phyloP scores from a whole-genome alignment of 2,888 invertebrate genomes.

The Cephus pygmeus region DNA sequence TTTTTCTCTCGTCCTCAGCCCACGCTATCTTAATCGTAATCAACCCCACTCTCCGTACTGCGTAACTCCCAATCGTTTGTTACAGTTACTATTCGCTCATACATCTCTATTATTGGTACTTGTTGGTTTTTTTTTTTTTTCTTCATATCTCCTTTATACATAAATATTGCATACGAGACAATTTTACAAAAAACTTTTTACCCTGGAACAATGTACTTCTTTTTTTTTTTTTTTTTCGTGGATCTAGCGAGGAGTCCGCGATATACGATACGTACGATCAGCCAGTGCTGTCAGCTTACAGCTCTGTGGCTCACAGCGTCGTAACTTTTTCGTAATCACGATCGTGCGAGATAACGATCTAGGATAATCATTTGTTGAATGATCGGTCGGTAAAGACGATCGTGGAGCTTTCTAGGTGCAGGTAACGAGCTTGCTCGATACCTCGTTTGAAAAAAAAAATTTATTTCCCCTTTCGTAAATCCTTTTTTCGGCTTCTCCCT shows the following conservation, averaged over 20 bases:
- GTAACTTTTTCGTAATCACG: background rate
- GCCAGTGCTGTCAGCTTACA: background rate
- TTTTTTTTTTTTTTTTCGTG: slow-evolving; percentile 33
- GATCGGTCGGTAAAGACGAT: background rate
- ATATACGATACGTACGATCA: background rate
- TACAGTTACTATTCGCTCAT: slow-evolving; percentile 12
- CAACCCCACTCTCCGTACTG: slow-evolving; percentile 11
- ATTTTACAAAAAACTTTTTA: slow-evolving; percentile 53
- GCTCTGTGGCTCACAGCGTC: background rate
- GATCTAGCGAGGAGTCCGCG: background rate
- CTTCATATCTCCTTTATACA: slow-evolving; percentile 38
- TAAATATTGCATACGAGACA: slow-evolving; percentile 57
- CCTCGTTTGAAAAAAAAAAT: slow-evolving; percentile 4
- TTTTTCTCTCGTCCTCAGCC: slow-evolving; percentile 11
- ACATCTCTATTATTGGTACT: slow-evolving; percentile 1
- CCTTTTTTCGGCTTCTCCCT: background rate
- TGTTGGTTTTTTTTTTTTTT: slow-evolving; percentile 12
- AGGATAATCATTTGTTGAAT: background rate
- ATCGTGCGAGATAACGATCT: background rate
- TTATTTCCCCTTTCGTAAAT: slow-evolving; percentile 14
- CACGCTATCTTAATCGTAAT: background rate
- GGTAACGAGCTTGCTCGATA: background rate
- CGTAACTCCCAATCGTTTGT: background rate
- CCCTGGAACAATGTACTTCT: slow-evolving; percentile 59
- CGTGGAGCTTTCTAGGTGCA: background rate